Evolutionary conservation across 2,888 invertebrate species (phyloP), one percentile per base, ranked within the genome.

Genomic region (Thymelicus acteon): DNA sequence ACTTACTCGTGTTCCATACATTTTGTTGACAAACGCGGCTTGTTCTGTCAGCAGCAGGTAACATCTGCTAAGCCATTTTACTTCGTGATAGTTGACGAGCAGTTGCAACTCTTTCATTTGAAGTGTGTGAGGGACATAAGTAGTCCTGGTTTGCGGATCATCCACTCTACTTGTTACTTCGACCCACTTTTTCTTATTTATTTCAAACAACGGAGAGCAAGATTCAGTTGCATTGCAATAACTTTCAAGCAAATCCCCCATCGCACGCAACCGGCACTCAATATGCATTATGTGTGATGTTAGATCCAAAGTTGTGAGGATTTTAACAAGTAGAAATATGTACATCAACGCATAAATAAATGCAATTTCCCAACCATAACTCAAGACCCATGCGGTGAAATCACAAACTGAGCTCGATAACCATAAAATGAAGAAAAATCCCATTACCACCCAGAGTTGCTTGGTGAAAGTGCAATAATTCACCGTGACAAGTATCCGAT

Each of bases 1-100:
- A 84, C 87, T 85, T 84, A 91, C 92, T 83, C 92, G 81, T 54
- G 86, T 78, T 72, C 91, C 92, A 76, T 82, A 91, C 82, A 90
- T 86, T 75, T 79, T 79, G 76, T 91, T 91, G 40, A 91, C 83
- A 72, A 85, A 91, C 7, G 75, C 78, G 6, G 85, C 84, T 81
- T 91, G 91, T 70, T 91, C 90, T 7, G 80, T 82, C 47, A 92
- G 71, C 72, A 88, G 74, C 63, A 92, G 77, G 72, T 92, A 92
- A 75, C 89, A 89, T 73, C 81, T 85, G 37, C 80, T 81, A 6
- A 91, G 74, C 70, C 75, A 80, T 72, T 84, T 82, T 7, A 88
- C 31, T 8, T 58, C 58, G 31, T 47, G 66, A 12, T 66, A 10
- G 4, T 70, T 44, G 6, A 37, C 58, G 13, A 24, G 7, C 40